Percentiles rank a stretch among this genome's conserved stretches.
These are phyloP conservation scores for Chitala chitala DNA, from an alignment of 2,113 vertebrate species.

Conservation along the genomic window DNA sequence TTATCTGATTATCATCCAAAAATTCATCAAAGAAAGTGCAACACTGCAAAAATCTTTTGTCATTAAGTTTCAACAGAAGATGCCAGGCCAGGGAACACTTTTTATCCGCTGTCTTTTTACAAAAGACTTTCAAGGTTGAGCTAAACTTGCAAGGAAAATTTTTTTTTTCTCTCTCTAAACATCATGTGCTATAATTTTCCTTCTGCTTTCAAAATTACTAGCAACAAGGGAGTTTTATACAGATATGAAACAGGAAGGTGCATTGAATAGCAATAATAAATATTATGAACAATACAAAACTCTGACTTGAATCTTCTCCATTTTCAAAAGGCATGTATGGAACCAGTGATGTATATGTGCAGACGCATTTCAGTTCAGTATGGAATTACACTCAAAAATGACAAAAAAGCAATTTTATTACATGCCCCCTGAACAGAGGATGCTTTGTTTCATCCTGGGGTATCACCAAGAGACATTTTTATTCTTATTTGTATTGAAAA, in stretches of 20 bases:
- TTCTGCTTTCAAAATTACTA: not conserved
- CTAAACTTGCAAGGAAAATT: conserved; percentile 33
- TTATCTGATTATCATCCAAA: conserved; percentile 48
- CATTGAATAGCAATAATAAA: not conserved
- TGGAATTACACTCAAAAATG: not conserved
- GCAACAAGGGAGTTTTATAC: not conserved
- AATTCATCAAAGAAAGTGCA: conserved; percentile 54
- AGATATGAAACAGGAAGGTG: no score
- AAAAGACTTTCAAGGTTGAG: conserved; percentile 39
- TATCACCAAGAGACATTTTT: not conserved
- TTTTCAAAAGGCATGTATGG: not conserved
- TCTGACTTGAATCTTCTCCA: not conserved
- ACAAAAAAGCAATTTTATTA: no score
- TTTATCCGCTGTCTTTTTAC: no score
- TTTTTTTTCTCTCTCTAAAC: not conserved
- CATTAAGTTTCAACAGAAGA: conserved; percentile 50
- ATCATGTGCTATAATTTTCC: no score
- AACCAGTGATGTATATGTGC: not conserved
- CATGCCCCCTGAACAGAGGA: not conserved
- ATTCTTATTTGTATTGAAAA: no score
- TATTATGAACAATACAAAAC: not conserved
- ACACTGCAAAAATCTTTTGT: conserved; percentile 47
- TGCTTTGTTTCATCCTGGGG: not conserved
- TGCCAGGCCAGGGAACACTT: conserved; percentile 16
- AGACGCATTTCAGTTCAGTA: not conserved